These are phyloP conservation scores for Sclerodermus sp. DNA, from an alignment of 2,888 invertebrate species.

Conservation along the genomic window DNA sequence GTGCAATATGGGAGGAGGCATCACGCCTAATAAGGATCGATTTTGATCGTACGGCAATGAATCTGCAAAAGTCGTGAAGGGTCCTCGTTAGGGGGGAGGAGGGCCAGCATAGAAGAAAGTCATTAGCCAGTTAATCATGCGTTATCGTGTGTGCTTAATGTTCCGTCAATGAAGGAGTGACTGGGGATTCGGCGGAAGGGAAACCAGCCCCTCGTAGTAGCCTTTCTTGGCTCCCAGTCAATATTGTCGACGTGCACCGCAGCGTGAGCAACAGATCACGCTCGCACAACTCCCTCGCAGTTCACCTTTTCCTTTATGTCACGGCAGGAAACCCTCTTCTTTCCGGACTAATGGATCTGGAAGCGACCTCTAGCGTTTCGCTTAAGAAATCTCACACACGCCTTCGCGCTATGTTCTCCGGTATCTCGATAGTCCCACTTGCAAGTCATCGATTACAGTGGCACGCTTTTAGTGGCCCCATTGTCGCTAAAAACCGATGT, in stretches of 20 bases:
- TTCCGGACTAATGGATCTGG: constrained; percentile 13
- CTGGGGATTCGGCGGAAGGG: constrained; percentile 41
- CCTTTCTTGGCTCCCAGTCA: constrained; percentile 48
- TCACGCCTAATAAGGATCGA: no score
- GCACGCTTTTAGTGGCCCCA: no score
- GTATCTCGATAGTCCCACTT: no score
- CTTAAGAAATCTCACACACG: no score
- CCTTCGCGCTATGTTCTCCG: no score
- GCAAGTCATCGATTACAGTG: no score
- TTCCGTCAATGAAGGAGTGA: constrained; percentile 56
- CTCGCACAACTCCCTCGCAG: constrained; percentile 23
- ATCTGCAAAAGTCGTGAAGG: constrained; percentile 26
- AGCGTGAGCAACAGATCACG: constrained; percentile 51
- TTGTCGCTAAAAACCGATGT: no score
- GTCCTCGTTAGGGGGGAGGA: constrained; percentile 6
- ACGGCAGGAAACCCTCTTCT: constrained; percentile 13
- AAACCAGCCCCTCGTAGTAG: constrained; percentile 18
- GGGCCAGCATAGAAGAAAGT: constrained; percentile 35
- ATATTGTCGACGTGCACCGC: constrained; percentile 47
- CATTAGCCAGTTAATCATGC: constrained; percentile 58
- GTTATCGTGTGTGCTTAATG: constrained; percentile 57
- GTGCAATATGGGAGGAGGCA: background rate
- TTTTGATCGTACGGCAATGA: constrained; percentile 14
- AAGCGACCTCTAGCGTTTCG: background rate
- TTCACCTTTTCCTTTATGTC: constrained; percentile 27